phyloP scores from a whole-genome alignment of 2,888 invertebrate genomes.

The Epistrophella euchroma region DNA sequence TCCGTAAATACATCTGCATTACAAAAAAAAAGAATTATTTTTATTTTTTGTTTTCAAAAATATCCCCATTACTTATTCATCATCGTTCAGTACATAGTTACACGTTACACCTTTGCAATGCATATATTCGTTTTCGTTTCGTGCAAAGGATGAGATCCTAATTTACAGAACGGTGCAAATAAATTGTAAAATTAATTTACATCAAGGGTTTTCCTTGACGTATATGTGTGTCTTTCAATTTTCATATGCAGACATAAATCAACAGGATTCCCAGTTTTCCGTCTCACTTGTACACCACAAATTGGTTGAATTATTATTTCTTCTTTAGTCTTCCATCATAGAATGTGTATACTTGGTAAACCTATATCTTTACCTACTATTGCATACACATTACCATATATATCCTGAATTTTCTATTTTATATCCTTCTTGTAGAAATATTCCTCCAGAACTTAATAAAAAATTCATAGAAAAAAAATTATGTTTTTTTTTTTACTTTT shows the following conservation, averaged over 20 bases:
- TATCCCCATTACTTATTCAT: slow-evolving; percentile 17
- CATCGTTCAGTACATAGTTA: neutral
- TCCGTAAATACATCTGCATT: slow-evolving; percentile 1
- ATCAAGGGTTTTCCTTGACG: slow-evolving; percentile 26
- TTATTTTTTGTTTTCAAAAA: neutral
- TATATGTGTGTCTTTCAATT: slow-evolving; percentile 32
- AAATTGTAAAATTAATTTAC: slow-evolving; percentile 62
- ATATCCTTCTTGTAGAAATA: slow-evolving; percentile 40
- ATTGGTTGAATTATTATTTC: slow-evolving; percentile 68
- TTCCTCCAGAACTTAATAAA: slow-evolving; percentile 58
- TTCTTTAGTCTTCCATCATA: neutral
- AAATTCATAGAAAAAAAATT: slow-evolving; percentile 58
- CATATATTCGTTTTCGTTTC: slow-evolving; percentile 9
- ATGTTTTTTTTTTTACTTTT: neutral
- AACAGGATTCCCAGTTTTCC: slow-evolving; percentile 17
- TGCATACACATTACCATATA: slow-evolving; percentile 22
- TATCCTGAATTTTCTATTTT: slow-evolving; percentile 49
- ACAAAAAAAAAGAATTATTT: neutral
- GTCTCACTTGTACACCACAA: slow-evolving; percentile 49
- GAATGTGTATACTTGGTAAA: neutral
- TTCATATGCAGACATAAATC: slow-evolving; percentile 71
- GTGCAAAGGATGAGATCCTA: slow-evolving; percentile 18
- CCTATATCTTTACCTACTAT: neutral
- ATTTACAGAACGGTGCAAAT: slow-evolving; percentile 58
- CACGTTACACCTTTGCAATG: slow-evolving; percentile 2